Base-by-base conservation (phyloP, 2,113 vertebrate species). In the Glaucomys volans region DNA sequence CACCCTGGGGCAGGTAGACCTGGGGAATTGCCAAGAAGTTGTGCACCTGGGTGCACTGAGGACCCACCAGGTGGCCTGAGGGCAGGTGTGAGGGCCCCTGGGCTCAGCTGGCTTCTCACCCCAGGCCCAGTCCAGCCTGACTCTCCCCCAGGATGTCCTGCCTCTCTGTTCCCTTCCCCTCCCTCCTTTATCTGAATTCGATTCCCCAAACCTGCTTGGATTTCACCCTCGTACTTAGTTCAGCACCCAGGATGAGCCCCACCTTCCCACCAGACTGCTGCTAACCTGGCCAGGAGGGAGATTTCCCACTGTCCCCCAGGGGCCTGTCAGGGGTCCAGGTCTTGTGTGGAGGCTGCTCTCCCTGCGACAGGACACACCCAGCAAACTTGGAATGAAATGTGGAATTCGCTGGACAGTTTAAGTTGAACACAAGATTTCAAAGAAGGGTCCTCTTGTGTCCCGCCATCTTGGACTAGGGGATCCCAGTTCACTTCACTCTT, bases 1-100 rank as follows among this genome's bases (percentile, higher is more conserved):
- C 14, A 62, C 42, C 1, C 13, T 18, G 24, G 77, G 72, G 37
- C 62, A 62, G 35, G 24, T 0, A 32, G 57, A 18, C 13, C 66
- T 10, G 18, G 80, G n/a, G 40, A 81, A 52, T 14, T 30, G 66
- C 40, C 3, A 26, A 35, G 57, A 57, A 66, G 9, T 69, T 37
- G 1, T 7, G 7, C 0, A 0, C 54, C 26, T 57, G 2, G 5
- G 40, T 1, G 24, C 8, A 0, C 9, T 11, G 87, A 69, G 35
- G 1, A 18, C 22, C 11, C 1, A 3, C 22, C 1, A 13, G 52
- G 54, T 3, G 0, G 2, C 76, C 4, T 0, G 4, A 14, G 35
- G 17, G 7, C 10, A 0, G 47, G 12, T 8, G 11, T 3, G 0
- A 4, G 14, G 54, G 59, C 18, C 47, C 14, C 0, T 1, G 9